Conservation (phyloP, 64 coral and sea anemone genomes). For the Hydrozoanthus tunicans region DNA sequence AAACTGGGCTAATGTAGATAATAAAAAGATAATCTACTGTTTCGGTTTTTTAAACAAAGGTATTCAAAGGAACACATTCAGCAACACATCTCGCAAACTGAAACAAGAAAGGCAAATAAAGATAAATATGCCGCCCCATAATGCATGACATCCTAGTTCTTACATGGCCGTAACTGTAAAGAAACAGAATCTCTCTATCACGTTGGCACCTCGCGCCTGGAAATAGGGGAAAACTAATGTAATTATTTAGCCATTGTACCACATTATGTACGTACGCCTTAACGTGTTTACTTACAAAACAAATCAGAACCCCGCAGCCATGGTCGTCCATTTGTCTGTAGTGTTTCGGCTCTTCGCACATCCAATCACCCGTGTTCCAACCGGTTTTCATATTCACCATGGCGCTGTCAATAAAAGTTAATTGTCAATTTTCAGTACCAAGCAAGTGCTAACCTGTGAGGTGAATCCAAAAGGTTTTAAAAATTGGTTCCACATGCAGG, state of each 20-base stretch:
- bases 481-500: too few relatives aligned
- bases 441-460: too few relatives aligned
- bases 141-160: too few relatives aligned
- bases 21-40: not conserved
- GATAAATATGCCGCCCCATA: too few relatives aligned
- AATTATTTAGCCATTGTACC: not conserved
- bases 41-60: conserved; percentile 10
- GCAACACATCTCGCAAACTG: not conserved
- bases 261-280: not conserved
- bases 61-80: conserved; percentile 7
- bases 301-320: conserved; percentile 42
- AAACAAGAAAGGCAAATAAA: too few relatives aligned
- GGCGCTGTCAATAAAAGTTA: too few relatives aligned
- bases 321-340: not conserved
- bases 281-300: conserved; percentile 21
- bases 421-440: too few relatives aligned
- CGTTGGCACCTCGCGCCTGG: conserved; percentile 6
- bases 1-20: not conserved
- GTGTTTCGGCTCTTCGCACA: too few relatives aligned
- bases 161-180: not conserved
- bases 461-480: too few relatives aligned
- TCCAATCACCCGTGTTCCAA: too few relatives aligned
- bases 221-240: not conserved
- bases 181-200: not conserved
- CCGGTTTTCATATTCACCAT: too few relatives aligned